phyloP scores from a whole-genome alignment of 2,888 invertebrate species.

The Stenolophus ochropezus region DNA sequence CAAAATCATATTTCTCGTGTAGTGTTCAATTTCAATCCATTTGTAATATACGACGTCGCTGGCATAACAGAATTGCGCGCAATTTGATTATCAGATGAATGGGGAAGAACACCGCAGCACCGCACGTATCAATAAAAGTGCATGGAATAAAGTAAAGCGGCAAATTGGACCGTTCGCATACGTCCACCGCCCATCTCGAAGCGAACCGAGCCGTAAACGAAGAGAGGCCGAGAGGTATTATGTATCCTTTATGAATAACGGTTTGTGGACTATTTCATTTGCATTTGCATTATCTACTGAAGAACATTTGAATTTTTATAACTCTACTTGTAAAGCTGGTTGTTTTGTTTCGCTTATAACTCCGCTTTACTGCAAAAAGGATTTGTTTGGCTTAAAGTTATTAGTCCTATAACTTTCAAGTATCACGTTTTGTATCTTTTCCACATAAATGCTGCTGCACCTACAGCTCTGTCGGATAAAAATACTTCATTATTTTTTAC shows the following conservation, averaged over 20 bases:
- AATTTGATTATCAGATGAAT: constrained; percentile 31
- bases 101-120: background rate
- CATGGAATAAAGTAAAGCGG: constrained; percentile 3
- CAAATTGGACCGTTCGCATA: constrained; percentile 5
- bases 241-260: constrained; percentile 54
- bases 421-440: constrained; percentile 46
- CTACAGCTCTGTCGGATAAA: constrained; percentile 15
- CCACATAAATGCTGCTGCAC: constrained; percentile 22
- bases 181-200: constrained; percentile 5
- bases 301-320: constrained; percentile 60
- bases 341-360: constrained; percentile 51
- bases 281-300: constrained; percentile 58
- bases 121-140: constrained; percentile 12
- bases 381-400: constrained; percentile 56
- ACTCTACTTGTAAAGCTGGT: constrained; percentile 56
- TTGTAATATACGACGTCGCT: background rate
- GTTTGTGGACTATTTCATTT: constrained; percentile 58
- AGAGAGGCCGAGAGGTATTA: constrained; percentile 12
- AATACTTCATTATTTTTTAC: constrained; percentile 37
- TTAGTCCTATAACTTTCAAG: constrained; percentile 53
- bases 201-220: background rate
- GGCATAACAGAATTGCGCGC: too few relatives aligned
- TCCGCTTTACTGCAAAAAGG: constrained; percentile 46
- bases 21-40: background rate
- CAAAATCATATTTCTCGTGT: background rate